phyloP scores from a whole-genome alignment of 2,888 invertebrate genomes.

The Ceramica pisi region DNA sequence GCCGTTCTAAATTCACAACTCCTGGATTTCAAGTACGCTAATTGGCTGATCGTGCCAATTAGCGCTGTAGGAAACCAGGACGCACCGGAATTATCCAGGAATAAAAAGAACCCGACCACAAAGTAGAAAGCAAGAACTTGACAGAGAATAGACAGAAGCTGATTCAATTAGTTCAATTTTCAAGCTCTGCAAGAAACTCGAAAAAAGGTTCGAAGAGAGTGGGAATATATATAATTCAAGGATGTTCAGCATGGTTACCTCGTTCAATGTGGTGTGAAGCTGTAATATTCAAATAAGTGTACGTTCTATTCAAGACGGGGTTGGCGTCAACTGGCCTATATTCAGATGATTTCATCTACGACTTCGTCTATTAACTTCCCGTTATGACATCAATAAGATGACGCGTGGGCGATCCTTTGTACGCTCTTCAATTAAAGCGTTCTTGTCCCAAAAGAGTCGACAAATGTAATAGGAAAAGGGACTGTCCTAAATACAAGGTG shows the following conservation, averaged over 20 bases:
- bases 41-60: slow-evolving; percentile 38
- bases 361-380: slow-evolving; percentile 46
- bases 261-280: slow-evolving; percentile 28
- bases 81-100: slow-evolving; percentile 1
- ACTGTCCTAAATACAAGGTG: neutral
- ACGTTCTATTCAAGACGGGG: slow-evolving; percentile 17
- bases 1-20: slow-evolving; percentile 18
- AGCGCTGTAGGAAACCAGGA: slow-evolving; percentile 24
- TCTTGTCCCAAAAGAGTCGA: neutral
- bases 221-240: slow-evolving; percentile 43
- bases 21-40: slow-evolving; percentile 16
- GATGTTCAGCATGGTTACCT: slow-evolving; percentile 29
- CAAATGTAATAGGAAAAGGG: neutral
- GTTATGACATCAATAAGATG: slow-evolving; percentile 52
- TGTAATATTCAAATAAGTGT: slow-evolving; percentile 45
- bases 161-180: slow-evolving; percentile 37
- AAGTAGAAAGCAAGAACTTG: slow-evolving; percentile 28
- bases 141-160: slow-evolving; percentile 25
- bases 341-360: slow-evolving; percentile 50
- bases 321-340: slow-evolving; percentile 41
- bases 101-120: slow-evolving; percentile 30
- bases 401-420: slow-evolving; percentile 35
- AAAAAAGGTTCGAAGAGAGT: slow-evolving; percentile 1
- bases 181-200: slow-evolving; percentile 17
- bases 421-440: slow-evolving; percentile 42